Evolutionary conservation across 2,888 invertebrate species (phyloP).

Genomic region (Rosalia funebris): DNA sequence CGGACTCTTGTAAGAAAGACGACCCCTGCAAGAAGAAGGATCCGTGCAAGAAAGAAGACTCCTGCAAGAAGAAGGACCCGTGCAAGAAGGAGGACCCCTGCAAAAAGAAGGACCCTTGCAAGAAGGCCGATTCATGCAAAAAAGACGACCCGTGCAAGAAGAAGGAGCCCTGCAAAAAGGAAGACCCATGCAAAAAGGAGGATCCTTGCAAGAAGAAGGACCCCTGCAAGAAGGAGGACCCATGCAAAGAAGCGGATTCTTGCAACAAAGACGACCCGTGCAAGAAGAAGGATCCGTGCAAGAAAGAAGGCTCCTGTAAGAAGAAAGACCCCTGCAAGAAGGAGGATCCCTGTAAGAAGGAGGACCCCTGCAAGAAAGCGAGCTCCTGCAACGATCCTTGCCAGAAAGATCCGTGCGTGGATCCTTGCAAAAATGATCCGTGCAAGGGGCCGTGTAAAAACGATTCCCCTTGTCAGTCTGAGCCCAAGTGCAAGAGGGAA

Average conservation of each 20-base stretch:
- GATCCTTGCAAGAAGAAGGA: slow-evolving; percentile 40
- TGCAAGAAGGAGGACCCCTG: slow-evolving; percentile 31
- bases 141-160: slow-evolving; percentile 36
- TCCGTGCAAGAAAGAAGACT: slow-evolving; percentile 32
- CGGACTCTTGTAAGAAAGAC: slow-evolving; percentile 37
- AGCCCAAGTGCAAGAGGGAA: background rate
- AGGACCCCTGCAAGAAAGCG: background rate
- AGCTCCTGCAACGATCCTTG: no score
- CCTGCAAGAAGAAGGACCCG: slow-evolving; percentile 30
- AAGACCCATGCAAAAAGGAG: slow-evolving; percentile 27
- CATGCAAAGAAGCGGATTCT: slow-evolving; percentile 35
- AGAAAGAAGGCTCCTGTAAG: slow-evolving; percentile 9
- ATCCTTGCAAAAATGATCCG: no score
- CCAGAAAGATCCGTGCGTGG: no score
- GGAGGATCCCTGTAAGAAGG: slow-evolving; percentile 28
- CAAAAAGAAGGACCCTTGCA: slow-evolving; percentile 30
- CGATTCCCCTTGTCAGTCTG: background rate
- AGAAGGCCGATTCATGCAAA: slow-evolving; percentile 34
- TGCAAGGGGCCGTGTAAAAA: background rate
- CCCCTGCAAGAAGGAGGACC: slow-evolving; percentile 38
- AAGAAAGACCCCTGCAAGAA: slow-evolving; percentile 25
- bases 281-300: slow-evolving; percentile 25
- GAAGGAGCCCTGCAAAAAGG: slow-evolving; percentile 33
- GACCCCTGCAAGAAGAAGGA: slow-evolving; percentile 32
- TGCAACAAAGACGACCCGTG: slow-evolving; percentile 28